Evolutionary conservation across 2,888 invertebrate genomes (phyloP).

Genomic region (Sarcophaga variegata): DNA sequence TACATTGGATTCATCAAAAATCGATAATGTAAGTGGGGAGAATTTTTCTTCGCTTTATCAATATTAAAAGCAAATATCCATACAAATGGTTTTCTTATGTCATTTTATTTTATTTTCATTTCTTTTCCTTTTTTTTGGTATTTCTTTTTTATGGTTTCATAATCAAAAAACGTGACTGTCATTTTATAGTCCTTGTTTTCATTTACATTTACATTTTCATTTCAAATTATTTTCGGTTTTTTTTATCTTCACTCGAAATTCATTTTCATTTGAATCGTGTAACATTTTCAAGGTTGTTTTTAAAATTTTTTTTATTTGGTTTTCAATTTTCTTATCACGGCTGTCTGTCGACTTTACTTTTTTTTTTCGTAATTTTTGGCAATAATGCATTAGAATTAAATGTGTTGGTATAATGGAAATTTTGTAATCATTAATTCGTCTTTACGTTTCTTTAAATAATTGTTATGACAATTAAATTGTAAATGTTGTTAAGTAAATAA

Average conservation of each 20-base stretch:
- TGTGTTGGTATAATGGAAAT: too few species aligned
- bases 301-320: not conserved
- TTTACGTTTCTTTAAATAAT: too few species aligned
- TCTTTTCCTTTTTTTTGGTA: not conserved
- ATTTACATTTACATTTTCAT: slow-evolving; percentile 44
- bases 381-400: too few species aligned
- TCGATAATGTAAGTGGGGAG: too few species aligned
- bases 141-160: slow-evolving; percentile 34
- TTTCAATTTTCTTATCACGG: slow-evolving; percentile 14
- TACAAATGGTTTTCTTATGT: slow-evolving; percentile 61
- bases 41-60: slow-evolving; percentile 29
- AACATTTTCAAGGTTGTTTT: slow-evolving; percentile 58
- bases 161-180: slow-evolving; percentile 66
- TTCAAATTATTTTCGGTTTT: slow-evolving; percentile 22
- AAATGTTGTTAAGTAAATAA: too few species aligned
- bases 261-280: slow-evolving; percentile 29
- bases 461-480: too few species aligned
- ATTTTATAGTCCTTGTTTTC: slow-evolving; percentile 53
- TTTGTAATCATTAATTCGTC: too few species aligned
- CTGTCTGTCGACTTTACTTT: not conserved
- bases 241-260: not conserved
- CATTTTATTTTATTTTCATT: slow-evolving; percentile 40
- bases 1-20: too few species aligned
- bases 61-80: slow-evolving; percentile 62
- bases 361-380: too few species aligned